Conservation (phyloP, 2,888 invertebrate genomes). For the Scrobipalpa costella region DNA sequence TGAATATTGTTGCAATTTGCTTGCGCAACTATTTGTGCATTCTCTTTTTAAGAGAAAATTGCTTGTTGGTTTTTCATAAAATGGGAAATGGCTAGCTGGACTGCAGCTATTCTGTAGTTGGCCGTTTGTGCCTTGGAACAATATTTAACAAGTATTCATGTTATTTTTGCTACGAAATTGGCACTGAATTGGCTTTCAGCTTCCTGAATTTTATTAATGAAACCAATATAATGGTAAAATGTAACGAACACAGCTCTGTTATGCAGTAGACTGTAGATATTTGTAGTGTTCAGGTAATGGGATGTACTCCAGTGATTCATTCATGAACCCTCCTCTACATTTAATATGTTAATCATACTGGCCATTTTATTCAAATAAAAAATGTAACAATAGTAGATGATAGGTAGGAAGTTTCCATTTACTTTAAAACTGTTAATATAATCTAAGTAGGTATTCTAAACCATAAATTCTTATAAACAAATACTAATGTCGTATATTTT, state of each 20-base stretch:
- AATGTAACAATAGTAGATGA: too few relatives aligned
- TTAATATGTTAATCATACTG: too few relatives aligned
- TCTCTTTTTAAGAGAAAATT: not conserved
- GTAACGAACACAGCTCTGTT: too few relatives aligned
- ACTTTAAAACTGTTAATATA: not conserved
- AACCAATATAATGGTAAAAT: not conserved
- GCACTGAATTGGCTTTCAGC: not conserved
- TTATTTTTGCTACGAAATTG: not conserved
- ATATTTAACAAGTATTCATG: not conserved
- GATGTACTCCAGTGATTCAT: too few relatives aligned
- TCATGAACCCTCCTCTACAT: too few relatives aligned
- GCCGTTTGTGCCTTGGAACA: not conserved
- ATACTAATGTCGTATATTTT: not conserved
- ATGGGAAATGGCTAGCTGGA: constrained; percentile 3
- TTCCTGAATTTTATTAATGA: not conserved
- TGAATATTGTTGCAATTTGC: constrained; percentile 22
- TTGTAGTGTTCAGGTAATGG: too few relatives aligned
- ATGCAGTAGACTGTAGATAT: too few relatives aligned
- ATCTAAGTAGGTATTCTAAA: not conserved
- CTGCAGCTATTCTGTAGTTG: constrained; percentile 10
- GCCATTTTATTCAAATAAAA: too few relatives aligned
- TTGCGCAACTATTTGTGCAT: constrained; percentile 5
- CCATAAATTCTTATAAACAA: not conserved
- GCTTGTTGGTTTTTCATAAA: not conserved
- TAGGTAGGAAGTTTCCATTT: not conserved